Conservation (phyloP, 2,113 vertebrate species). For the Ictidomys tridecemlineatus region DNA sequence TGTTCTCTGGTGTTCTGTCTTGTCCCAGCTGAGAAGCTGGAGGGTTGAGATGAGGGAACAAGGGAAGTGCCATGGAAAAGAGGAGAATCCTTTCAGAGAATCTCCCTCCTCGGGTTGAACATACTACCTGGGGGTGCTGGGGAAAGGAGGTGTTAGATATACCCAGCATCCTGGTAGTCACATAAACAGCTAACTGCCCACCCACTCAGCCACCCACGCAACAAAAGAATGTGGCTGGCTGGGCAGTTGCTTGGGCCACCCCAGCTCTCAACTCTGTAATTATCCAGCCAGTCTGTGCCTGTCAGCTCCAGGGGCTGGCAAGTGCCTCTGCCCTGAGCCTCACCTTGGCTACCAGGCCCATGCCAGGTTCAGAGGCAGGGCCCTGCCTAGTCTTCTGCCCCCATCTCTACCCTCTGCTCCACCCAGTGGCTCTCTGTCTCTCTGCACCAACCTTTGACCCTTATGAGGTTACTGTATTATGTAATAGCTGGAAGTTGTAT, state of each 20-base stretch:
- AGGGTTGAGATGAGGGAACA: neutral
- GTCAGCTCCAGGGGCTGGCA: constrained; percentile 26
- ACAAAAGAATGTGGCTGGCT: constrained; percentile 59
- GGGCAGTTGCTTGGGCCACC: constrained; percentile 56
- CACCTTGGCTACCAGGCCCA: neutral
- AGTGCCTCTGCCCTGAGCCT: constrained; percentile 41
- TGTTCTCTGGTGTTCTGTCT: neutral
- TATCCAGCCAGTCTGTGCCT: constrained; percentile 68
- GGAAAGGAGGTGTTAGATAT: neutral
- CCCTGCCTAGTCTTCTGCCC: neutral
- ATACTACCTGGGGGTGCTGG: neutral
- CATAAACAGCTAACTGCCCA: constrained; percentile 47
- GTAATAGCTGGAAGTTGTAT: neutral
- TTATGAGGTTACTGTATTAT: neutral
- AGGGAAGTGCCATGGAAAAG: neutral
- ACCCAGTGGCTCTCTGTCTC: neutral
- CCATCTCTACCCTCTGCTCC: neutral
- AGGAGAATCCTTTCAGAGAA: neutral
- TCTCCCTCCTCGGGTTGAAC: neutral
- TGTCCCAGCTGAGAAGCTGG: neutral
- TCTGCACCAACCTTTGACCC: constrained; percentile 53
- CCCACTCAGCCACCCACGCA: neutral
- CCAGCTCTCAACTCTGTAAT: constrained; percentile 58
- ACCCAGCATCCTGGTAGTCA: neutral
- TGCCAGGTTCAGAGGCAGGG: neutral